Conservation (phyloP, 2,888 invertebrate genomes). For the Emesis russula region DNA sequence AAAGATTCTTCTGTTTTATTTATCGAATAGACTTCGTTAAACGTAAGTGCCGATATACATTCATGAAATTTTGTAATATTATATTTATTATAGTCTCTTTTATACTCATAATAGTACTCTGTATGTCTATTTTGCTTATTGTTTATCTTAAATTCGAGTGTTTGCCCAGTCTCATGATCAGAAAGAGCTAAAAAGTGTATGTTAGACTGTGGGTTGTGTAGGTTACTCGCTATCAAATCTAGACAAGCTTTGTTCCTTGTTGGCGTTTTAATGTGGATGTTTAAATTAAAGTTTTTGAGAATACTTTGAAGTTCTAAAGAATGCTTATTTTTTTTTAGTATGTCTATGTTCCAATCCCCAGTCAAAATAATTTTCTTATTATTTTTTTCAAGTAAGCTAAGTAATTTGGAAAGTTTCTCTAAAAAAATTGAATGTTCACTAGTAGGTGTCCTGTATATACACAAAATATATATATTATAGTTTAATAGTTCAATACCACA, state of each 20-base stretch:
- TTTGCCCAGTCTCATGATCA: background rate
- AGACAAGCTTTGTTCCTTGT: background rate
- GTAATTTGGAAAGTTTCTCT: background rate
- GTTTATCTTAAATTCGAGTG: background rate
- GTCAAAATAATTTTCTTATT: background rate
- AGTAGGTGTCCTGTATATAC: background rate
- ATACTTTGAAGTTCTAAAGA: conserved; percentile 1
- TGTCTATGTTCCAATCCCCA: background rate
- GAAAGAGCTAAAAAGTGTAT: background rate
- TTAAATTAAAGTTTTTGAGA: background rate
- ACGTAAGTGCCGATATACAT: background rate
- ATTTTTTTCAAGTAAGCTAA: background rate
- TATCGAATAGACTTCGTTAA: background rate
- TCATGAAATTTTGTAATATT: background rate
- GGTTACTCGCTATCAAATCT: background rate
- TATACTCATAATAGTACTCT: background rate
- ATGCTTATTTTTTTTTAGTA: background rate
- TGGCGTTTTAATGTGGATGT: background rate
- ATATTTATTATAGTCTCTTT: background rate
- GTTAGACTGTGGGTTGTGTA: background rate
- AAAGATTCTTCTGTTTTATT: background rate
- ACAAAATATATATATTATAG: background rate
- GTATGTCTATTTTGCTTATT: background rate
- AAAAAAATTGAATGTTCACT: background rate
- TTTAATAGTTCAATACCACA: conserved; percentile 11